Percentiles rank a stretch among this genome's conserved stretches.
Conservation (phyloP, 2,797 vertebrate species). For the Manis crassicaudata region DNA sequence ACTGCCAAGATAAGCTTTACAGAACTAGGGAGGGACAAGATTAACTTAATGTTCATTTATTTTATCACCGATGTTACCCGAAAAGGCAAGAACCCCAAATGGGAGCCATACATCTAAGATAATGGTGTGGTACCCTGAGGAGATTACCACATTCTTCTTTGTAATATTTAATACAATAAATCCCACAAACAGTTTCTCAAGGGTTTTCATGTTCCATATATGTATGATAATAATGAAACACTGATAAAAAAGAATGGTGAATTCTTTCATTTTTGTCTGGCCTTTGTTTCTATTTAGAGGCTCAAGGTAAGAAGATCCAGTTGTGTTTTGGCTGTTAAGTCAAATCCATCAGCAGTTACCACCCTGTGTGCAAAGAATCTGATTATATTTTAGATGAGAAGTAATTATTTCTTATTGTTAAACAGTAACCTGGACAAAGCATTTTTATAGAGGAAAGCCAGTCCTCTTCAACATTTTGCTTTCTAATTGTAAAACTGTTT, state of each 20-base stretch:
- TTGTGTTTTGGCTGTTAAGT: background rate
- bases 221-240: background rate
- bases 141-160: background rate
- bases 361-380: background rate
- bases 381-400: background rate
- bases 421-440: background rate
- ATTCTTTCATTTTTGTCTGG: background rate
- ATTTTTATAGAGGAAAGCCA: background rate
- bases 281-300: background rate
- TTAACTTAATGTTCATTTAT: background rate
- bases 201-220: background rate
- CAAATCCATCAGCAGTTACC: background rate
- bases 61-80: background rate
- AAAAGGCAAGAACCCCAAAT: background rate
- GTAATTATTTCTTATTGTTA: background rate
- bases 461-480: background rate
- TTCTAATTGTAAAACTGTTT: background rate
- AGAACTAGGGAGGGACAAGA: background rate
- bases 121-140: too few relatives aligned
- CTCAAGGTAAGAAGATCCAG: background rate
- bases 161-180: background rate
- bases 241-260: background rate
- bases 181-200: background rate
- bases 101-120: accelerated
- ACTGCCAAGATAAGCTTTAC: background rate